These are phyloP conservation scores for Tetanocera ferruginea DNA, from an alignment of 2,888 invertebrate species.

Conservation along the genomic window DNA sequence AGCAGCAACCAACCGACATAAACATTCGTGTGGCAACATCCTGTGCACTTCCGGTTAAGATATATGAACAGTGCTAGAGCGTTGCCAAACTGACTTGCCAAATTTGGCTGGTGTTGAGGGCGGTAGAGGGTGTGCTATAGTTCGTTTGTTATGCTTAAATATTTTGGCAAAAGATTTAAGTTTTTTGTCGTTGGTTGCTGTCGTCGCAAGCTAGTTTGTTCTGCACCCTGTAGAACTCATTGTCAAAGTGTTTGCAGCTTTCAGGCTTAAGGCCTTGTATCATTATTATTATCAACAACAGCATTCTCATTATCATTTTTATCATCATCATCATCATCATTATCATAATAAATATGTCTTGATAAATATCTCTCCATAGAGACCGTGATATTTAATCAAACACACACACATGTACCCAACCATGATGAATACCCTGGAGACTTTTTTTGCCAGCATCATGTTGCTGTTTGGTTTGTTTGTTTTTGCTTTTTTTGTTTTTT, in stretches of 20 bases:
- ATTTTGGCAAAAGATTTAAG: conserved; percentile 5
- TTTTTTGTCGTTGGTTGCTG: background rate
- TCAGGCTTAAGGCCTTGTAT: background rate
- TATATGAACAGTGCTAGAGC: background rate
- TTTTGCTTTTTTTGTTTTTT: too few species aligned
- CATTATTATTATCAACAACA: background rate
- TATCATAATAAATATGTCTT: too few species aligned
- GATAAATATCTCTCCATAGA: too few species aligned
- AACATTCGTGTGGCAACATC: conserved; percentile 24
- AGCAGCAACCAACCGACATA: conserved; percentile 11
- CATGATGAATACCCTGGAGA: too few species aligned
- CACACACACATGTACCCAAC: too few species aligned
- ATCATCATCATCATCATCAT: background rate
- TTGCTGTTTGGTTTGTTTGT: too few species aligned
- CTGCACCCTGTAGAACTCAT: background rate
- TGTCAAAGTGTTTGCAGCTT: background rate
- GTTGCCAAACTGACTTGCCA: background rate
- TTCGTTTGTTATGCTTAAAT: background rate
- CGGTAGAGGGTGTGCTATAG: background rate
- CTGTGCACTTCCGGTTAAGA: background rate
- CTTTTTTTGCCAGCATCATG: too few species aligned
- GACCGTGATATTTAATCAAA: too few species aligned
- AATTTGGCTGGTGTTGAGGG: background rate
- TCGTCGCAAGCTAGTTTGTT: background rate
- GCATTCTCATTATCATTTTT: background rate